phyloP scores from a whole-genome alignment of 2,113 vertebrate species.

The Antechinus stuartii region DNA sequence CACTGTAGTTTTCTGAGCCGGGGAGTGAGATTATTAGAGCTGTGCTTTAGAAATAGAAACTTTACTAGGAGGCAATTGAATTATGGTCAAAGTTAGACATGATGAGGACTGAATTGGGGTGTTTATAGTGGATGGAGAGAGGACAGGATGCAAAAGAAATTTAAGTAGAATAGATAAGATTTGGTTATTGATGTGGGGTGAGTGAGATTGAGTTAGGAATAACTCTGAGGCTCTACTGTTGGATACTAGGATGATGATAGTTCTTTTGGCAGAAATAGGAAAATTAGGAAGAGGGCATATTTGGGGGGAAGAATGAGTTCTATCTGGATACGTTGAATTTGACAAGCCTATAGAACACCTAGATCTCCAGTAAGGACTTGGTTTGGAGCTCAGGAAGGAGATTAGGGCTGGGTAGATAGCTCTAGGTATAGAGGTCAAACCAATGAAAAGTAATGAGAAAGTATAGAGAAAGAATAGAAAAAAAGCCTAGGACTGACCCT shows the following conservation, averaged over 20 bases:
- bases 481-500: background rate
- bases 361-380: background rate
- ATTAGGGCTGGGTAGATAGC: background rate
- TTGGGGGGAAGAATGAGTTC: background rate
- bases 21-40: background rate
- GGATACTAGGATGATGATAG: background rate
- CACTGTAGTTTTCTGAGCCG: background rate
- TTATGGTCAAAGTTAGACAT: background rate
- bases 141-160: background rate
- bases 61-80: background rate
- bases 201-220: background rate
- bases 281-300: background rate
- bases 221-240: background rate
- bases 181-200: background rate
- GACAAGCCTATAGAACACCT: background rate
- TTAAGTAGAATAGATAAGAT: background rate
- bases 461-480: background rate
- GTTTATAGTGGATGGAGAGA: background rate
- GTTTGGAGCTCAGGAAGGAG: background rate
- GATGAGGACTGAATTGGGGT: background rate
- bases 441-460: background rate
- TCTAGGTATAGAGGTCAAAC: background rate
- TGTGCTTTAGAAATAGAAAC: background rate
- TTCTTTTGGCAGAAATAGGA: background rate
- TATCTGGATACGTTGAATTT: background rate